A percentile compares a stretch with the other conserved stretches of the same genome.
Evolutionary conservation across 2,888 invertebrate genomes (phyloP).

Genomic region (Eilema caniola): DNA sequence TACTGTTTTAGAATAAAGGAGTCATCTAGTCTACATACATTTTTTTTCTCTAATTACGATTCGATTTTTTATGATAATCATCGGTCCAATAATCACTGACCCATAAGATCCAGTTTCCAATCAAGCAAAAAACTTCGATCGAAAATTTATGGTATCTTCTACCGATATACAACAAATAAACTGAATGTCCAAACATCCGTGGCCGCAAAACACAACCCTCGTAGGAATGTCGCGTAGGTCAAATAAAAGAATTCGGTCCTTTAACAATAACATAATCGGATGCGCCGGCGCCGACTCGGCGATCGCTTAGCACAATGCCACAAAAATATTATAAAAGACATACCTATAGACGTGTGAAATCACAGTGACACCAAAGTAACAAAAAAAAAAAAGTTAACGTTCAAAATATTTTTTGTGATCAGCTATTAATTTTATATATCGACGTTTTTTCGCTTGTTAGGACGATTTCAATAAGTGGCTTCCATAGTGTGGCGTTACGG

Average conservation of each 20-base stretch:
- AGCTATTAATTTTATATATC: conserved; percentile 57
- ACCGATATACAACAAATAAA: conserved; percentile 60
- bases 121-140: conserved; percentile 47
- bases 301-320: conserved; percentile 67
- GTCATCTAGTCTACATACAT: background rate
- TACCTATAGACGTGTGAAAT: conserved; percentile 77
- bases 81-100: conserved; percentile 12
- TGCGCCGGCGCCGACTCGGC: conserved; percentile 81
- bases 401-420: conserved; percentile 48
- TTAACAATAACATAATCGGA: conserved; percentile 83
- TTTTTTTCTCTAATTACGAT: background rate
- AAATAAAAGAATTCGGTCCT: conserved; percentile 81
- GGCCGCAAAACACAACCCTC: conserved; percentile 71
- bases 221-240: conserved; percentile 77
- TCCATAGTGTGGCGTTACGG: conserved; percentile 41
- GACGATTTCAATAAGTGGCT: conserved; percentile 50
- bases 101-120: conserved; percentile 24
- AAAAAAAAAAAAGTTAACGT: conserved; percentile 57
- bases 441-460: conserved; percentile 53
- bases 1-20: background rate
- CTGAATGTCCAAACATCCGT: conserved; percentile 61
- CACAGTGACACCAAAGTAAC: conserved; percentile 72
- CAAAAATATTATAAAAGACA: conserved; percentile 75
- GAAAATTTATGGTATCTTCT: conserved; percentile 51
- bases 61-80: background rate